These are phyloP conservation scores for Nephrotoma appendiculata DNA, from an alignment of 2,888 invertebrate species.

Conservation along the genomic window DNA sequence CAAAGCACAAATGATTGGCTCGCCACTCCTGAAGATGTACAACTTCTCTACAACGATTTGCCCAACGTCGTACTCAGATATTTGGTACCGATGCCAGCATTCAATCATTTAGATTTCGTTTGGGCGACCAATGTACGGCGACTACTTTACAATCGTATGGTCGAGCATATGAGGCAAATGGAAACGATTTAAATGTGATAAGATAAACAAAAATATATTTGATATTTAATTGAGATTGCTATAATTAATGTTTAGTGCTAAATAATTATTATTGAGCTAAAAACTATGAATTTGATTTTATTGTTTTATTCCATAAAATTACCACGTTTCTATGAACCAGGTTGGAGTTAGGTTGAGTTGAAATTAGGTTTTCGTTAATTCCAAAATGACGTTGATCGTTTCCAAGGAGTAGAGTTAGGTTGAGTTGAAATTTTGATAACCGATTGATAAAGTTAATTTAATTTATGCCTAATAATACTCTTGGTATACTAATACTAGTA, in stretches of 20 bases:
- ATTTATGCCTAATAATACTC: too few species aligned
- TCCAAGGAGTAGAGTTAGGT: too few species aligned
- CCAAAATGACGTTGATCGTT: too few species aligned
- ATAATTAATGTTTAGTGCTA: too few species aligned
- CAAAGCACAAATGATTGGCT: constrained; percentile 50
- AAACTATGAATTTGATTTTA: background rate
- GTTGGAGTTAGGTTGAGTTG: too few species aligned
- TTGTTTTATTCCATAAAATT: background rate
- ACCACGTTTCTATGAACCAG: too few species aligned
- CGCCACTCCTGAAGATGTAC: constrained; percentile 41
- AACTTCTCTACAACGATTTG: constrained; percentile 35
- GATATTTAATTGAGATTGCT: too few species aligned
- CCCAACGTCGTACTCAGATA: constrained; percentile 39
- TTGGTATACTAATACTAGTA: too few species aligned
- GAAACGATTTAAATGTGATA: background rate
- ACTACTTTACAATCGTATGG: background rate
- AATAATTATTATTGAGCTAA: background rate
- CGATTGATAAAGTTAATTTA: too few species aligned
- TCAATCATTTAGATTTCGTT: constrained; percentile 42
- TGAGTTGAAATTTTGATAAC: too few species aligned
- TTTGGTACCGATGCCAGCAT: constrained; percentile 38
- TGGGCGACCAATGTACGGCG: constrained; percentile 36
- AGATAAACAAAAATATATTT: background rate
- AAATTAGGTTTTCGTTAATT: too few species aligned
- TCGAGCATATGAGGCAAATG: constrained; percentile 3